phyloP scores from a whole-genome alignment of 2,888 invertebrate genomes.

The Gymnoscelis rufifasciata region DNA sequence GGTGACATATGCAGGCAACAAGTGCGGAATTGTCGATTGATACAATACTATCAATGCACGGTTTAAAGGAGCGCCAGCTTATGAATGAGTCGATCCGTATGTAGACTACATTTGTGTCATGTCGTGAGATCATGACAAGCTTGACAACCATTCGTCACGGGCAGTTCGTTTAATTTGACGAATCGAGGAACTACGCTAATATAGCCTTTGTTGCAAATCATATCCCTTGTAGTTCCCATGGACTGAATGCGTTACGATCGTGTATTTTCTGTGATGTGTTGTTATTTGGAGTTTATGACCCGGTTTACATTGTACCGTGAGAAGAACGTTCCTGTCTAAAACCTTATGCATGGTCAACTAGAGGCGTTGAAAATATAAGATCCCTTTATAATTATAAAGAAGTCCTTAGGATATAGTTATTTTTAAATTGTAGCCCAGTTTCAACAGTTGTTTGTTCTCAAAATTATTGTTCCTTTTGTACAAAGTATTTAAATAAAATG shows the following conservation, averaged over 20 bases:
- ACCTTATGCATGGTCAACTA: no score
- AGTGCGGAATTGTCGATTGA: conserved; percentile 33
- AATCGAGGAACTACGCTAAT: conserved; percentile 62
- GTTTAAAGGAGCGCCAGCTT: conserved; percentile 41
- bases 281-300: conserved; percentile 13
- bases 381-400: no score
- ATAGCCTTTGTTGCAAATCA: conserved; percentile 48
- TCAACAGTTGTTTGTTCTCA: no score
- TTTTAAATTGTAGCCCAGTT: no score
- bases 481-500: no score
- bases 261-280: conserved; percentile 14
- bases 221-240: conserved; percentile 49
- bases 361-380: no score
- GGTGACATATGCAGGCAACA: conserved; percentile 30
- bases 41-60: conserved; percentile 34
- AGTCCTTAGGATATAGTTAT: no score
- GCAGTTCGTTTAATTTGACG: conserved; percentile 44
- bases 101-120: conserved; percentile 32
- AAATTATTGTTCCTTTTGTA: no score
- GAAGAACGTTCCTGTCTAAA: neutral
- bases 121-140: conserved; percentile 27
- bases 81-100: conserved; percentile 37
- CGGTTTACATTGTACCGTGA: conserved; percentile 10
- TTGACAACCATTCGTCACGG: conserved; percentile 50
- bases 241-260: conserved; percentile 27